Evolutionary conservation across 2,888 invertebrate genomes (phyloP).

Genomic region (Lepas anatifera): DNA sequence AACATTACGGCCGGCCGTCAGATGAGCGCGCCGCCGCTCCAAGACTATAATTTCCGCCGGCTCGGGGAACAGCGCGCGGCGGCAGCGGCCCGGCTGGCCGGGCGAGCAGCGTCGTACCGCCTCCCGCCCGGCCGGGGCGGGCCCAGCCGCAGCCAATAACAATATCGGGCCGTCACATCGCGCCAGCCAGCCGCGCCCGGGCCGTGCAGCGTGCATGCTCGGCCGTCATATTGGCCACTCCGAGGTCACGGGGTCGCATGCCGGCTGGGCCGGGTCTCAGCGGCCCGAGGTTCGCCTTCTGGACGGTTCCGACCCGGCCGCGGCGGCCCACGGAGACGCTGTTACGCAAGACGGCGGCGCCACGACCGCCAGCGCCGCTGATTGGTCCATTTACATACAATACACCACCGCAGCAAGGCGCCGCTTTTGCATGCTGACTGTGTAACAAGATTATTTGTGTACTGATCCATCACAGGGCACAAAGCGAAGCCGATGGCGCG

Average conservation of each 20-base stretch:
- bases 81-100: neutral
- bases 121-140: neutral
- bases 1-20: neutral
- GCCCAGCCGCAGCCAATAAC: neutral
- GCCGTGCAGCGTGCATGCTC: neutral
- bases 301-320: no score
- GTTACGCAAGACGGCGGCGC: neutral
- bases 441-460: slow-evolving; percentile 6
- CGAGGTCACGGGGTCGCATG: neutral
- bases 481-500: neutral
- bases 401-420: neutral
- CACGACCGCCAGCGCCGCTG: no score
- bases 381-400: slow-evolving; percentile 5
- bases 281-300: no score
- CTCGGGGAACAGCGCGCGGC: no score
- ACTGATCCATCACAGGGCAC: neutral
- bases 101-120: neutral
- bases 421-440: neutral
- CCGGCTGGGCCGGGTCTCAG: neutral
- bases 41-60: slow-evolving; percentile 2
- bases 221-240: no score
- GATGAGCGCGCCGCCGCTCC: slow-evolving; percentile 1
- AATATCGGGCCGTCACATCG: neutral
- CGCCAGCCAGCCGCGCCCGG: neutral
- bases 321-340: no score